Conservation (phyloP, 2,113 vertebrate species). For the Channa maculata region DNA sequence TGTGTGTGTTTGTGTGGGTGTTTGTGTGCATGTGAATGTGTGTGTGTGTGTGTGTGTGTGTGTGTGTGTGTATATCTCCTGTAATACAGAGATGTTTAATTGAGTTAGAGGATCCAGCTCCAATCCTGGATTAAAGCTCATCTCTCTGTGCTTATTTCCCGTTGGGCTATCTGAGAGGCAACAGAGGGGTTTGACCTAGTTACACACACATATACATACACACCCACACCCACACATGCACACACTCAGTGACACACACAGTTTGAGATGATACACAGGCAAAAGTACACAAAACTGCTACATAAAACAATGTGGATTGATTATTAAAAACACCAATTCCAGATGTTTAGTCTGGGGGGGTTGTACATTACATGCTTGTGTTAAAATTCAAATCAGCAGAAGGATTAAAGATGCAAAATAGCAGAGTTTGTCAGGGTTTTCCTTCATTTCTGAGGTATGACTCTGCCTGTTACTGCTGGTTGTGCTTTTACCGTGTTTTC, state of each 20-base stretch:
- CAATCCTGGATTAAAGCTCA: constrained; percentile 70
- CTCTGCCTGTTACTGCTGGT: background rate
- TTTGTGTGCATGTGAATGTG: background rate
- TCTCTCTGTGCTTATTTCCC: constrained; percentile 60
- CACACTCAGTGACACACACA: constrained; percentile 2
- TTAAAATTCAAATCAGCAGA: no score
- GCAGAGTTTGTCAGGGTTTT: background rate
- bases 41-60: constrained; percentile 13
- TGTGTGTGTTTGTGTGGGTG: no score
- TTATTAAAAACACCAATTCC: constrained; percentile 35
- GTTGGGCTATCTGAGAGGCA: constrained; percentile 50
- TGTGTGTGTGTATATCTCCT: constrained; percentile 15
- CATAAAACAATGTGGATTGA: constrained; percentile 46
- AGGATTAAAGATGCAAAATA: background rate
- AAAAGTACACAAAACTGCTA: constrained; percentile 9
- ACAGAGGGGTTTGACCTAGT: constrained; percentile 69
- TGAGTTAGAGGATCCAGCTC: constrained; percentile 63
- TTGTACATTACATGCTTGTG: constrained; percentile 9
- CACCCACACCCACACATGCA: constrained; percentile 21
- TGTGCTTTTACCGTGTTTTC: constrained; percentile 12
- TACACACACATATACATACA: constrained; percentile 20
- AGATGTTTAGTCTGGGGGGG: constrained; percentile 61
- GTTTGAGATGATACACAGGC: background rate
- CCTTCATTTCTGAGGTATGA: constrained; percentile 11
- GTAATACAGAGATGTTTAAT: constrained; percentile 59